These are phyloP conservation scores for Ferrisia virgata DNA, from an alignment of 2,888 invertebrate genomes.

Conservation along the genomic window DNA sequence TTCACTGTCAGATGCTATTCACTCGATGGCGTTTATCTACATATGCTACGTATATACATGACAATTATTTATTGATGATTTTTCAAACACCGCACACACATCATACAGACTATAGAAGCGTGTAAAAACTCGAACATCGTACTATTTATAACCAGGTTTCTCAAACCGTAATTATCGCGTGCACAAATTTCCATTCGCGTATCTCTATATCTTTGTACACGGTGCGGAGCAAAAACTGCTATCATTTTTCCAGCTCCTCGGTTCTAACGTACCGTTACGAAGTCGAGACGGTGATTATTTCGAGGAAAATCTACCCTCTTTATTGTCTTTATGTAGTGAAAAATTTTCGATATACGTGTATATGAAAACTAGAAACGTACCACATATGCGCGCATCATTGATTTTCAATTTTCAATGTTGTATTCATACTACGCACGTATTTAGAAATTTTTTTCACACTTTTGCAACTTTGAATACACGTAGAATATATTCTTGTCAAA, in stretches of 20 bases:
- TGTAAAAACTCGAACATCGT: neutral
- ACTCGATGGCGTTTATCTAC: no score
- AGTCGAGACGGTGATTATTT: neutral
- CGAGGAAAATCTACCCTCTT: neutral
- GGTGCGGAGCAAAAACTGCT: neutral
- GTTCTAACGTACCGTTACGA: neutral
- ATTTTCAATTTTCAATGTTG: constrained; percentile 7
- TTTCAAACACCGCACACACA: neutral
- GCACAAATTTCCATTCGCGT: neutral
- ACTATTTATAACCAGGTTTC: neutral
- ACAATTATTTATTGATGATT: neutral
- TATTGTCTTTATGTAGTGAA: constrained; percentile 5
- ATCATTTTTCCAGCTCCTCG: neutral
- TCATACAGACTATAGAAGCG: neutral
- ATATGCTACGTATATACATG: neutral
- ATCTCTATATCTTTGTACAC: no score
- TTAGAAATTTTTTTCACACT: neutral
- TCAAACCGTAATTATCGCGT: neutral
- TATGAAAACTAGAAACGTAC: neutral
- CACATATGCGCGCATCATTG: constrained; percentile 8
- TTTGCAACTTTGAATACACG: neutral
- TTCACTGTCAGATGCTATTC: neutral
- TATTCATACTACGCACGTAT: neutral
- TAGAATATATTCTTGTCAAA: neutral
- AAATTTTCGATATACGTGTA: neutral